Conservation (phyloP, 1,140 invertebrate species). For the Lordiphosa collinella region DNA sequence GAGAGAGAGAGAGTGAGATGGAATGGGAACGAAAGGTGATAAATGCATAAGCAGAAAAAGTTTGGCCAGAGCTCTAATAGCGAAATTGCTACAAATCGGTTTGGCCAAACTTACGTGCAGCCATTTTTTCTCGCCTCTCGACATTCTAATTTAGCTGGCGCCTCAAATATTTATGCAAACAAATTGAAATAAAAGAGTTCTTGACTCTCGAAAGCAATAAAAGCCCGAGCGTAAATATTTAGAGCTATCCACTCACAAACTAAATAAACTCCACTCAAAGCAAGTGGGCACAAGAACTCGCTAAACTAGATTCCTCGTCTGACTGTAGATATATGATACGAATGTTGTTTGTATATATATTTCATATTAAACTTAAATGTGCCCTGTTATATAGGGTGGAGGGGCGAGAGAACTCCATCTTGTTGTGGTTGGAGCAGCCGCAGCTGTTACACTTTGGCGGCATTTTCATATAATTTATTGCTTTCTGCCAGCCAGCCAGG, state of each 20-base stretch:
- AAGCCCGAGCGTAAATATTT: conserved; percentile 69
- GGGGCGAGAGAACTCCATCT: background rate
- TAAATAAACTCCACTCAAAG: conserved; percentile 19
- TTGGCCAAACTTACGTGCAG: conserved; percentile 68
- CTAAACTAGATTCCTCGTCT: no score
- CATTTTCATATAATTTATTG: conserved; percentile 76
- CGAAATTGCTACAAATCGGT: conserved; percentile 77
- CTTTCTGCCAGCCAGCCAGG: conserved; percentile 39
- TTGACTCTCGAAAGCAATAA: conserved; percentile 64
- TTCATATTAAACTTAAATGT: conserved; percentile 12
- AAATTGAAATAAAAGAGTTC: conserved; percentile 75
- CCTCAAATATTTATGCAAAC: conserved; percentile 76
- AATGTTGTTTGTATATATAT: background rate
- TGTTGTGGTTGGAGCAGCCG: conserved; percentile 36
- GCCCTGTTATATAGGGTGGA: background rate
- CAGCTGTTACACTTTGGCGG: conserved; percentile 74
- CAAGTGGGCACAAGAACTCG: no score
- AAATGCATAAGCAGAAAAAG: conserved; percentile 75
- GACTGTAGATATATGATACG: no score
- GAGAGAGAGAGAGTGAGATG: conserved; percentile 1
- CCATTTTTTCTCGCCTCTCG: conserved; percentile 57
- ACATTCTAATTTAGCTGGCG: conserved; percentile 68
- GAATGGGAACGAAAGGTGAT: conserved; percentile 51
- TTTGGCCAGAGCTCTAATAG: conserved; percentile 59
- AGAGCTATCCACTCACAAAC: conserved; percentile 23